Conservation (phyloP, 2,113 vertebrate genomes). For the Melanerpes aurifrons region DNA sequence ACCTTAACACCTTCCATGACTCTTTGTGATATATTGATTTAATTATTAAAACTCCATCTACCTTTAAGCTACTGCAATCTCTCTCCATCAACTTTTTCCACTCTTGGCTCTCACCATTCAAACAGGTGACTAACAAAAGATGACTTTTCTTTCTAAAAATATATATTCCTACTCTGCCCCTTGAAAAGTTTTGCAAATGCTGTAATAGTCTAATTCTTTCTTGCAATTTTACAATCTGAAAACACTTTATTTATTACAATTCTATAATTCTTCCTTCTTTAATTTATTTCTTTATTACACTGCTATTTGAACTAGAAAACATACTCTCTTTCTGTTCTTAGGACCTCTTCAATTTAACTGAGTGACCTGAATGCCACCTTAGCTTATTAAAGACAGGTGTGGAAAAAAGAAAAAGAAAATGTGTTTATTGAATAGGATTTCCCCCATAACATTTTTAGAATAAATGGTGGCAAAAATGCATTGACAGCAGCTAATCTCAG, state of each 20-base stretch:
- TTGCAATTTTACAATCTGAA: neutral
- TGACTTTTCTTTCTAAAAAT: neutral
- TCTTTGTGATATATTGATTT: neutral
- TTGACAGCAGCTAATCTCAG: conserved; percentile 33
- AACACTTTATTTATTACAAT: neutral
- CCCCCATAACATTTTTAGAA: neutral
- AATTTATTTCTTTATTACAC: neutral
- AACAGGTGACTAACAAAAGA: neutral
- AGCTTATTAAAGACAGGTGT: neutral
- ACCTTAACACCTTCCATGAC: neutral
- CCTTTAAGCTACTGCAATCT: neutral
- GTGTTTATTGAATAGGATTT: neutral
- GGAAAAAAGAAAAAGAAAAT: neutral
- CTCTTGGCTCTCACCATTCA: neutral
- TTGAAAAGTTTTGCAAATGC: neutral
- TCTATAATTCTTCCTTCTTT: neutral
- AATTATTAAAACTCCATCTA: neutral
- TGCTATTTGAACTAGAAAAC: neutral
- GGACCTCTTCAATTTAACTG: neutral
- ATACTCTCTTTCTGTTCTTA: neutral
- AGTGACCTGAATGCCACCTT: neutral
- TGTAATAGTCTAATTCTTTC: neutral
- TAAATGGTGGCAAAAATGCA: conserved; percentile 12
- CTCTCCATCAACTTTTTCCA: neutral
- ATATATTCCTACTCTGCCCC: neutral